Evolutionary conservation across 2,888 invertebrate genomes (phyloP).

Genomic region (Phaonia tiefii): DNA sequence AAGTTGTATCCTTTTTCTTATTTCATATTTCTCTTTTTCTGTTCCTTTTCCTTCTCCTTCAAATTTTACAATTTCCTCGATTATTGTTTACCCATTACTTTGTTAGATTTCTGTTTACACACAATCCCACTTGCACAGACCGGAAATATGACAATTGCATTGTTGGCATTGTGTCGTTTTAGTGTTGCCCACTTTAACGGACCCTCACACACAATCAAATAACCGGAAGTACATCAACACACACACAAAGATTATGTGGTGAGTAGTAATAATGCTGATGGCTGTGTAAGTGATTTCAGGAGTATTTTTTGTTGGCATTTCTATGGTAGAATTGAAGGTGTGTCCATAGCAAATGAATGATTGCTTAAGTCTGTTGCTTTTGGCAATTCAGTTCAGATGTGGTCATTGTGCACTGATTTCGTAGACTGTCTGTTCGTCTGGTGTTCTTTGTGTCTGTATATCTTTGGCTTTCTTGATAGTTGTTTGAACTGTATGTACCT

Average conservation of each 20-base stretch:
- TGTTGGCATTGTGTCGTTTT: too few relatives aligned
- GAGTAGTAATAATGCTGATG: too few relatives aligned
- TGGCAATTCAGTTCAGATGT: neutral
- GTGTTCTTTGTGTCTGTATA: too few relatives aligned
- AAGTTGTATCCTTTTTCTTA: too few relatives aligned
- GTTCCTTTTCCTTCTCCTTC: neutral
- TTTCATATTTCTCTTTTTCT: too few relatives aligned
- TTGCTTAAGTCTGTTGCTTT: slow-evolving; percentile 4
- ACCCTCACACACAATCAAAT: neutral
- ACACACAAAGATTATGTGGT: neutral
- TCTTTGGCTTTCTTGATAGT: too few relatives aligned
- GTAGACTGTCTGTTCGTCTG: too few relatives aligned
- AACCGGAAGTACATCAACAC: neutral
- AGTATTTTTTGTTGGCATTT: neutral
- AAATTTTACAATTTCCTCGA: neutral
- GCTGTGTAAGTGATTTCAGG: too few relatives aligned
- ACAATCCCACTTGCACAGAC: neutral
- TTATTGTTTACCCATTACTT: neutral
- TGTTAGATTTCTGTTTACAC: neutral
- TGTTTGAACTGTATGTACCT: too few relatives aligned
- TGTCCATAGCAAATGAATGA: slow-evolving; percentile 23
- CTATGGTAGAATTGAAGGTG: neutral
- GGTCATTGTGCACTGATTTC: too few relatives aligned
- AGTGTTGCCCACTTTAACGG: neutral
- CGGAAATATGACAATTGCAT: slow-evolving; percentile 26